Percentiles rank a stretch among this genome's conserved stretches.
These are phyloP conservation scores for Scaptomyza reducta DNA, from an alignment of 2,888 invertebrate genomes.

Conservation along the genomic window DNA sequence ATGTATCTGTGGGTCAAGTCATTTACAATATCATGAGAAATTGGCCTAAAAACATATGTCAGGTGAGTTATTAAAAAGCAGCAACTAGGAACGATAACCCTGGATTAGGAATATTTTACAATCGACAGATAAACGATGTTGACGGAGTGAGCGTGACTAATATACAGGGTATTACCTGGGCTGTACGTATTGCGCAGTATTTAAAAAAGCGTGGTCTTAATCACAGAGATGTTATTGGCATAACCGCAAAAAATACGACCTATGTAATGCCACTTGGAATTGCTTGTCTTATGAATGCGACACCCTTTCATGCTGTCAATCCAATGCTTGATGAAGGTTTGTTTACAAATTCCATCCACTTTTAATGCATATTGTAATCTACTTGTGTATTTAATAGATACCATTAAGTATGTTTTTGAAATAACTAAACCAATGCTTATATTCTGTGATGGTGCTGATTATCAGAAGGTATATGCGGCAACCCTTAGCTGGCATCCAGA, in stretches of 20 bases:
- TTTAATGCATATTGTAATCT: not conserved
- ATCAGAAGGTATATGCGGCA: constrained; percentile 52
- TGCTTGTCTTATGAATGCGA: constrained; percentile 70
- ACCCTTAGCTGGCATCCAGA: constrained; percentile 63
- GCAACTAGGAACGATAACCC: not conserved
- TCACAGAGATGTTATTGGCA: constrained; percentile 74
- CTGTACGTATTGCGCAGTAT: constrained; percentile 73
- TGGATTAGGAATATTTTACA: not conserved
- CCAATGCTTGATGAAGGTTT: constrained; percentile 66
- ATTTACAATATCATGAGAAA: constrained; percentile 67
- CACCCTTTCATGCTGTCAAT: constrained; percentile 72
- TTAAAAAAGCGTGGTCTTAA: constrained; percentile 67
- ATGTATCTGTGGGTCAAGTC: constrained; percentile 62
- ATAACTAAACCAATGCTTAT: constrained; percentile 64
- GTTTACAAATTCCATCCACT: not conserved
- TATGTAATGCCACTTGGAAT: constrained; percentile 72
- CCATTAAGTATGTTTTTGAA: constrained; percentile 51
- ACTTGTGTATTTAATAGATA: constrained; percentile 31
- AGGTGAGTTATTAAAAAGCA: constrained; percentile 41
- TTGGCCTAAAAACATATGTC: constrained; percentile 70
- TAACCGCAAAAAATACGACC: constrained; percentile 72
- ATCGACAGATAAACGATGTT: constrained; percentile 63
- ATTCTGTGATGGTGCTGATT: constrained; percentile 65
- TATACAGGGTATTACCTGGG: constrained; percentile 63
- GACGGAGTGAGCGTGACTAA: constrained; percentile 70